Evolutionary conservation across 2,113 vertebrate genomes (phyloP).

Genomic region (Bujurquina vittata): DNA sequence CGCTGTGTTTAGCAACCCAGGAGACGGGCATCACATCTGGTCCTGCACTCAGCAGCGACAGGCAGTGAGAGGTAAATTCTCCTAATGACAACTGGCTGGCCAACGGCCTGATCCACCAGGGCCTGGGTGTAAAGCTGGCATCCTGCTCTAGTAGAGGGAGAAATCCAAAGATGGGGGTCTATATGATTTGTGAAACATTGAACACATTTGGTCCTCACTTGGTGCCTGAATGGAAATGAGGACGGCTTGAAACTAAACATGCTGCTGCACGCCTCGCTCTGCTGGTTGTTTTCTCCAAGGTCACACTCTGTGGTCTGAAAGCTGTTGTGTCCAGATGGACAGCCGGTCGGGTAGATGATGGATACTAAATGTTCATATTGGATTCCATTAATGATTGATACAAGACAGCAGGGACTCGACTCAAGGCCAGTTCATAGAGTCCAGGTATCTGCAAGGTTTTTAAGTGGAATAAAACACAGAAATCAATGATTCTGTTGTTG

Average conservation of each 20-base stretch:
- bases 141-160: conserved; percentile 49
- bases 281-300: conserved; percentile 5
- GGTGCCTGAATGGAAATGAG: neutral
- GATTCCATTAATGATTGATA: neutral
- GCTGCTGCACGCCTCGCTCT: neutral
- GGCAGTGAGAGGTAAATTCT: conserved; percentile 52
- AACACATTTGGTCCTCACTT: neutral
- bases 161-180: conserved; percentile 31
- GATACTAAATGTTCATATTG: neutral
- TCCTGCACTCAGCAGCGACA: conserved; percentile 26
- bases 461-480: neutral
- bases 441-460: neutral
- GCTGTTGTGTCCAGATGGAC: conserved; percentile 22
- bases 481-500: neutral
- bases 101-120: conserved; percentile 1
- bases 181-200: conserved; percentile 37
- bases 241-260: neutral
- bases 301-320: conserved; percentile 8
- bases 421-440: neutral
- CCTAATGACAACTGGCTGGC: conserved; percentile 52
- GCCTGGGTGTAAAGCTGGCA: conserved; percentile 29
- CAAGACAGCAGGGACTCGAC: neutral
- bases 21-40: conserved; percentile 66
- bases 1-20: conserved; percentile 55
- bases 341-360: neutral